phyloP scores from a whole-genome alignment of 2,888 invertebrate species.

The Chorisops tibialis region DNA sequence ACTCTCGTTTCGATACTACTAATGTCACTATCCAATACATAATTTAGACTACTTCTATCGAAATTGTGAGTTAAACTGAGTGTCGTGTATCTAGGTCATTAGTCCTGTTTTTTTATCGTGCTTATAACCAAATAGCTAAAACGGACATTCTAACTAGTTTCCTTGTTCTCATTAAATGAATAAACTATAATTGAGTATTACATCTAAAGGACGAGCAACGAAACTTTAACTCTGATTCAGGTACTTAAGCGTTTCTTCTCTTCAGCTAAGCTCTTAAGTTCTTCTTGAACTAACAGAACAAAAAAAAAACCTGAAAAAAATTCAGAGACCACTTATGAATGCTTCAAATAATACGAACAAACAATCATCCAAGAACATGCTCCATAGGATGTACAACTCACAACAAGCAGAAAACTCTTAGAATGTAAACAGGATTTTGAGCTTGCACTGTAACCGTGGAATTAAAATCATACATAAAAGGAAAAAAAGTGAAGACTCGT shows the following conservation, averaged over 20 bases:
- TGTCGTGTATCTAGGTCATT: no score
- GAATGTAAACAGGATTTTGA: slow-evolving; percentile 17
- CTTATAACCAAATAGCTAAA: no score
- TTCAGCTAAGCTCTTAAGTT: slow-evolving; percentile 1
- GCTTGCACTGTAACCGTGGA: slow-evolving; percentile 11
- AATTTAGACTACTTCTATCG: no score
- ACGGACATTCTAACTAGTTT: no score
- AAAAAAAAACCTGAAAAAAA: slow-evolving; percentile 16
- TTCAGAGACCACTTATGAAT: slow-evolving; percentile 24
- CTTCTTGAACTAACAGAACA: slow-evolving; percentile 12
- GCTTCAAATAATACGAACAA: slow-evolving; percentile 26
- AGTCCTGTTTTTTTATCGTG: no score
- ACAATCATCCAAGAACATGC: slow-evolving; percentile 20
- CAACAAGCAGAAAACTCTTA: slow-evolving; percentile 3
- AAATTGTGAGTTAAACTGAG: no score
- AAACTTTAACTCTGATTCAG: slow-evolving; percentile 3
- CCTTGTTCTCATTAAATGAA: no score
- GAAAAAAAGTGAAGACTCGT: not conserved
- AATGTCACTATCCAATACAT: no score
- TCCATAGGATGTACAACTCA: not conserved
- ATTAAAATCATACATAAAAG: not conserved
- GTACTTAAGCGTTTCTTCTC: slow-evolving; percentile 16
- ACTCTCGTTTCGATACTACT: no score
- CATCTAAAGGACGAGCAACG: not conserved
- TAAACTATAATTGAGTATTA: no score